Evolutionary conservation across 1,140 invertebrate species (phyloP).

Genomic region (Glomeris maerens): DNA sequence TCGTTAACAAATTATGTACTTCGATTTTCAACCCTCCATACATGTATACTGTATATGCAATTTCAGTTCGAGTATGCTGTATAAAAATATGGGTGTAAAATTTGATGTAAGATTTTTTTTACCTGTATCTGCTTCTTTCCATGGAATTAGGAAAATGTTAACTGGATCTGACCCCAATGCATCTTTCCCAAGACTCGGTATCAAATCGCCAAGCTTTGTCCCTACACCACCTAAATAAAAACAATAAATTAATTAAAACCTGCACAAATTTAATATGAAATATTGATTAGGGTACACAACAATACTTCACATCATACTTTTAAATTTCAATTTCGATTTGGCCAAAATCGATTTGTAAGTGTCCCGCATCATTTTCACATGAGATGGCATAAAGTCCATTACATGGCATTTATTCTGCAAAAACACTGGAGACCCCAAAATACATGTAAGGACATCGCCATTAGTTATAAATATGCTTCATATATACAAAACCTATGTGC

Average conservation of each 20-base stretch:
- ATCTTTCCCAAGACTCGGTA: constrained; percentile 37
- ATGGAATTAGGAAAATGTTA: constrained; percentile 56
- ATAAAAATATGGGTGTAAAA: constrained; percentile 5
- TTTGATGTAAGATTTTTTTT: background rate
- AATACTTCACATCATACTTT: constrained; percentile 24
- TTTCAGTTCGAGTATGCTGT: background rate
- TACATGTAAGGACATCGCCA: no score
- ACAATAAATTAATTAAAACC: constrained; percentile 5
- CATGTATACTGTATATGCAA: no score
- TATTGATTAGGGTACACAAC: background rate
- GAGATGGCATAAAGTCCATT: constrained; percentile 50
- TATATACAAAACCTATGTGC: constrained; percentile 42
- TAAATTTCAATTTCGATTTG: constrained; percentile 53
- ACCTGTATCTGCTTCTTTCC: constrained; percentile 42
- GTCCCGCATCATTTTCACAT: constrained; percentile 48
- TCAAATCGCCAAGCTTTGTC: constrained; percentile 40
- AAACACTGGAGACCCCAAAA: constrained; percentile 38
- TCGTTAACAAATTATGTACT: no score
- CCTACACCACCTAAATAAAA: constrained; percentile 19
- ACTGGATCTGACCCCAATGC: constrained; percentile 42
- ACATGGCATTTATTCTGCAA: constrained; percentile 56
- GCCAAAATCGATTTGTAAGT: constrained; percentile 48
- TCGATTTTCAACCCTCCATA: no score
- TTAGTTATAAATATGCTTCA: no score
- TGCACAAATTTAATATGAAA: background rate